Evolutionary conservation across 2,113 vertebrate genomes (phyloP), one percentile per base, ranked within the genome.

Genomic region (Cebidichthys violaceus): DNA sequence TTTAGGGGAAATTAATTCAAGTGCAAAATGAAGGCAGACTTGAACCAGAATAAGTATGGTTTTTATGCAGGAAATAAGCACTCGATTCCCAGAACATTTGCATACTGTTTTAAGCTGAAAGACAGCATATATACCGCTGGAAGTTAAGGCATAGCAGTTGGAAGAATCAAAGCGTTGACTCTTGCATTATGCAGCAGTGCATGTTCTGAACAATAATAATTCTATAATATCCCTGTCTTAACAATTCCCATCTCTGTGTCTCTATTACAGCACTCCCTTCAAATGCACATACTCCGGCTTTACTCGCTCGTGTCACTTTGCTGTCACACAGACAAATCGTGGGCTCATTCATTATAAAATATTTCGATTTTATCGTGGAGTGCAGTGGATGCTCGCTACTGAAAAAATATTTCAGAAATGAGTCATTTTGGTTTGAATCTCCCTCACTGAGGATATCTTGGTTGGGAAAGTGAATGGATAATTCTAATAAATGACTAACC

Each of bases 81-180:
- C 35, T 82, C 60, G 70, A 89, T 86, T 91, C 83, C 76, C 83
- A 66, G 80, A 78, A 77, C 75, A 93, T 93, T 92, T 91, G 82
- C 88, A 91, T 91, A 79, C 50, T 39, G 59, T 81, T 86, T 89
- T 85, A 86, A 75, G 69, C 81, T 85, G 66, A 89, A 87, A 86
- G 82, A 85, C 82, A 37, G 60, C 75, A 65, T 77, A 61, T 52
- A 59, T 79, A 75, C 68, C 22, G 41, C 80, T 82, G 71, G 57
- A 88, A 83, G 86, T 89, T 82, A 71, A 89, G 69, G 35, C 73
- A 70, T 43, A 64, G 70, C 79, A 83, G 79, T 81, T 62, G 66
- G 78, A 83, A 24, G 54, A 90, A 90, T 90, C 86, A 87, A 89
- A 91, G 89, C 52, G 4, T 67, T 18, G n/a, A 82, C 76, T 86